Evolutionary conservation across 2,888 invertebrate species (phyloP).

Genomic region (Rhimphoctona megacephalus): DNA sequence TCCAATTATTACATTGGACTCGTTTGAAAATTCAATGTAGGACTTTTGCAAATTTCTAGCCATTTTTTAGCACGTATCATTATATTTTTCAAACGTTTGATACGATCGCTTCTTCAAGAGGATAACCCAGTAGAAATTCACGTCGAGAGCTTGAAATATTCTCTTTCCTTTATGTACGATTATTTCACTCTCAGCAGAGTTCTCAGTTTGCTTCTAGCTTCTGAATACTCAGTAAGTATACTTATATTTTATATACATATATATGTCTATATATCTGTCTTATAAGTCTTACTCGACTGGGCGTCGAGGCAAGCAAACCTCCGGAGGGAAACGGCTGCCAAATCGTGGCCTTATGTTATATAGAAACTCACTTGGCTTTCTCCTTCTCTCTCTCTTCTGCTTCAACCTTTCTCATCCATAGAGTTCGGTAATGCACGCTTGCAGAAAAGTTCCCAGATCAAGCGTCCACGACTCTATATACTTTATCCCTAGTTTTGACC

Average conservation of each 20-base stretch:
- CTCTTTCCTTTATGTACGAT: constrained; percentile 61
- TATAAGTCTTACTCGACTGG: constrained; percentile 52
- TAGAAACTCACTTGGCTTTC: constrained; percentile 55
- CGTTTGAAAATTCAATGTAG: too few species aligned
- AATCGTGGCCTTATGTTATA: constrained; percentile 66
- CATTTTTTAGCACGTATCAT: background rate
- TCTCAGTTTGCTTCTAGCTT: background rate
- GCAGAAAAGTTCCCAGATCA: constrained; percentile 64
- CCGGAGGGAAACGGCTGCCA: constrained; percentile 61
- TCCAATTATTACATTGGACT: background rate
- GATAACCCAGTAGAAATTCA: constrained; percentile 73
- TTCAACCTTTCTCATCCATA: background rate
- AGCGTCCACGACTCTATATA: constrained; percentile 43
- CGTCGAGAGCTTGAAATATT: constrained; percentile 70
- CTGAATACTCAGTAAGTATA: background rate
- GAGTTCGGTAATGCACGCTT: constrained; percentile 49
- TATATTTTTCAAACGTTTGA: background rate
- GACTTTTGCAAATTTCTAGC: background rate
- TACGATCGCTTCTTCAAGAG: constrained; percentile 40
- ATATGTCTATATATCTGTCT: constrained; percentile 20
- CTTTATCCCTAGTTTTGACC: constrained; percentile 36
- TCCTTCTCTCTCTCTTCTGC: constrained; percentile 29
- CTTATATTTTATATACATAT: background rate
- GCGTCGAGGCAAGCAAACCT: constrained; percentile 49
- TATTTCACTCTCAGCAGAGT: constrained; percentile 1